These are phyloP conservation scores for Rotaria macrura DNA, from an alignment of 2,888 invertebrate species.

Conservation along the genomic window DNA sequence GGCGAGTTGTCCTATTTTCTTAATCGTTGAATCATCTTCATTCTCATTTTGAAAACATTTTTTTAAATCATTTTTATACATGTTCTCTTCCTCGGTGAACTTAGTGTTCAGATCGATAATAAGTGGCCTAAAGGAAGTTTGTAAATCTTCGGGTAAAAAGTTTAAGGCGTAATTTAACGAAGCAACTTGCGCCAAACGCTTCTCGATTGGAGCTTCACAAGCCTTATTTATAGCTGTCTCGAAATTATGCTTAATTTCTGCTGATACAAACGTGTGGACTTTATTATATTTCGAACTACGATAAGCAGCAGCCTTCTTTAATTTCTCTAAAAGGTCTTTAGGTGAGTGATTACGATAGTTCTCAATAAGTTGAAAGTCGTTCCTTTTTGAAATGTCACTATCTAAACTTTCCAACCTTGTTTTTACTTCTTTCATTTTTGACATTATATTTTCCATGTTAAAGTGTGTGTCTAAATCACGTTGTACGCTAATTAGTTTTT, in stretches of 20 bases:
- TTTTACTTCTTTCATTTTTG: background rate
- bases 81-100: background rate
- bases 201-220: background rate
- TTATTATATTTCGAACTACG: background rate
- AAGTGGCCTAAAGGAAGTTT: background rate
- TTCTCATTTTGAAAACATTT: background rate
- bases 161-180: background rate
- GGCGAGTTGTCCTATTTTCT: background rate
- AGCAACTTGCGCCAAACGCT: background rate
- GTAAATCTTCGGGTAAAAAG: background rate
- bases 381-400: background rate
- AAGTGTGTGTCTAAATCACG: background rate
- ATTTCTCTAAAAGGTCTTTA: background rate
- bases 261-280: background rate
- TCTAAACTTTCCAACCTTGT: background rate
- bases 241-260: background rate
- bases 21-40: background rate
- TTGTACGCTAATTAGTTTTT: background rate
- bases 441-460: background rate
- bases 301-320: background rate
- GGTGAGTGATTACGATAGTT: background rate
- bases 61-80: background rate
- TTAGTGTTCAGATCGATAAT: background rate
- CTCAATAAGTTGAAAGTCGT: background rate
- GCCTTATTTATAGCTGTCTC: background rate